Percentiles rank a stretch among this genome's conserved stretches.
phyloP scores from a whole-genome alignment of 2,113 vertebrate genomes.

The Edolisoma coerulescens region DNA sequence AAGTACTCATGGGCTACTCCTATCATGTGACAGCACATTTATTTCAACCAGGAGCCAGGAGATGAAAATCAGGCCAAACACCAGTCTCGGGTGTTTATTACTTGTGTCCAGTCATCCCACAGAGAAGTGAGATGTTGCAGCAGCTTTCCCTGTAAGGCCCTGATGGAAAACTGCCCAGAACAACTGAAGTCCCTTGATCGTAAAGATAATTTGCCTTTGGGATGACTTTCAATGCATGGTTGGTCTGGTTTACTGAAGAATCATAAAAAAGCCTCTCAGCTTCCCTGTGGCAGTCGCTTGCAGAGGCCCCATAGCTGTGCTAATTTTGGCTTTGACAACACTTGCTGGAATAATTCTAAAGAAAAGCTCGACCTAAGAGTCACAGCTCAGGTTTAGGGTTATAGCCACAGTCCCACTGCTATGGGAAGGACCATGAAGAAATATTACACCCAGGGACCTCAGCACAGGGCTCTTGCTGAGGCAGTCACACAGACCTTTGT shows the following conservation, averaged over 20 bases:
- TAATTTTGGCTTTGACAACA: not conserved
- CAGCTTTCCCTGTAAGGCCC: not conserved
- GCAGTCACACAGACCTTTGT: not conserved
- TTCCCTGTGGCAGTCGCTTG: not conserved
- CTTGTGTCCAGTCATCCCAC: conserved; percentile 18
- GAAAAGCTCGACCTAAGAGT: not conserved
- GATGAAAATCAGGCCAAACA: conserved; percentile 41
- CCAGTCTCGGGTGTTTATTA: conserved; percentile 1
- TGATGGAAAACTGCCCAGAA: conserved; percentile 6
- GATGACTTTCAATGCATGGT: not conserved
- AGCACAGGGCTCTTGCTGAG: not conserved
- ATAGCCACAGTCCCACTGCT: not conserved
- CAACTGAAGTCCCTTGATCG: not conserved
- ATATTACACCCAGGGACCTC: not conserved
- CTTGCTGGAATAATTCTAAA: not conserved
- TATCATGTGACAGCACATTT: conserved; percentile 44
- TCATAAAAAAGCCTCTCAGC: not conserved
- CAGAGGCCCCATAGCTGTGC: not conserved
- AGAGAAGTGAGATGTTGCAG: conserved; percentile 15
- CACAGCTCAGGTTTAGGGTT: not conserved
- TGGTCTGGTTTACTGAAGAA: conserved; percentile 6
- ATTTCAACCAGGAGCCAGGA: conserved; percentile 33
- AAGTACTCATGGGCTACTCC: conserved; percentile 28
- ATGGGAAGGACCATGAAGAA: not conserved
- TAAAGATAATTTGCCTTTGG: conserved; percentile 40